Evolutionary conservation across 2,797 vertebrate genomes (phyloP), one percentile per base, ranked within the genome.

Genomic region (Gymnocypris eckloni): DNA sequence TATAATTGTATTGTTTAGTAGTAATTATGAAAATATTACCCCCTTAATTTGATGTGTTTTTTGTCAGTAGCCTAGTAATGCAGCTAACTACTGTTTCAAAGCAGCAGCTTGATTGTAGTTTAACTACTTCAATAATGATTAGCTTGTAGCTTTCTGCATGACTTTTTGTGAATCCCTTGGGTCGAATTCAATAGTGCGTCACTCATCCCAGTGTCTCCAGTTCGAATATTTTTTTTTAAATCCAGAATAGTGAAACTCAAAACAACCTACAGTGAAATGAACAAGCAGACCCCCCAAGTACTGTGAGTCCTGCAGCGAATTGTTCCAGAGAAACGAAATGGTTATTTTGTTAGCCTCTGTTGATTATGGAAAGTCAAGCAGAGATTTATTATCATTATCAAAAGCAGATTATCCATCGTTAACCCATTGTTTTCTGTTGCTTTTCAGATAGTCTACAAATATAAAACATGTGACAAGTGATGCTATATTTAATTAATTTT

Each of bases 331-430:
- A 85, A 80, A 69, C 50, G 5, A 76, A 83, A 16, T 83, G 88
- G 33, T 86, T 87, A 73, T 84, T 84, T 81, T 77, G 52, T 43
- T 69, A 67, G 66, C 45, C 83, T 83, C 76, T 83, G 70, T 16
- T 80, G 69, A 66, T 73, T 72, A 80, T 64, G 41, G 78, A 75
- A 81, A 72, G 56, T 22, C 48, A 81, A 45, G 72, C 79, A 82
- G 70, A 64, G 85, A 70, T 85, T 88, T 77, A 86, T 89, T 87
- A 85, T 88, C 39, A 66, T 89, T 86, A 72, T 73, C 71, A 83
- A 78, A 64, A 67, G 25, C 4, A 80, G 67, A 83, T 83, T 67
- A 48, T 18, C 52, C 43, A 52, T 84, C 25, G 78, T 72, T 84
- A 81, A 37, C 11, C 71, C 66, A 59, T 71, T 50, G 56, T 64